Evolutionary conservation across 2,797 vertebrate genomes (phyloP).

Genomic region (Sebastes iracundus): DNA sequence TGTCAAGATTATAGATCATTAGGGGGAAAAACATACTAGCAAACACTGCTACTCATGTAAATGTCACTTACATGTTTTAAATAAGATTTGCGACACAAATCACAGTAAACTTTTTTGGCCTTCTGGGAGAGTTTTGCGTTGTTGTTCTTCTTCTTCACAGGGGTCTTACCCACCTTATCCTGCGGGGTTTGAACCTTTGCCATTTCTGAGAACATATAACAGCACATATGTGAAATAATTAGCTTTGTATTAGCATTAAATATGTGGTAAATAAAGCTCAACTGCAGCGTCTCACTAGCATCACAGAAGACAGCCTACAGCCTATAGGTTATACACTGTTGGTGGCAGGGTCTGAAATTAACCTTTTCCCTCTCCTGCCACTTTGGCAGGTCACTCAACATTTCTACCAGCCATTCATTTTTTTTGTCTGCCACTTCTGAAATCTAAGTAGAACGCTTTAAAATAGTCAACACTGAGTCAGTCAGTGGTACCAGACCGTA

Average conservation of each 20-base stretch:
- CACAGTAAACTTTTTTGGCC: background rate
- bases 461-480: no score
- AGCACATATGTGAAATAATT: no score
- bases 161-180: background rate
- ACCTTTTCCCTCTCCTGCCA: no score
- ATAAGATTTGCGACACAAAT: conserved; percentile 38
- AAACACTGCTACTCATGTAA: background rate
- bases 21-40: background rate
- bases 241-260: background rate
- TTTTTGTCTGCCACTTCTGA: no score
- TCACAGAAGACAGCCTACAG: background rate
- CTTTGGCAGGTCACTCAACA: no score
- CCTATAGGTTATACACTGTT: no score
- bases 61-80: conserved; percentile 38
- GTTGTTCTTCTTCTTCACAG: background rate
- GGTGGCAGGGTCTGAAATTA: no score
- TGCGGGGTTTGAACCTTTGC: background rate
- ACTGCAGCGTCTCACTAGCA: background rate
- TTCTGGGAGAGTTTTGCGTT: fast-evolving
- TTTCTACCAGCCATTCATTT: no score
- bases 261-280: background rate
- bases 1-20: background rate
- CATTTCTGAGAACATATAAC: conserved; percentile 40
- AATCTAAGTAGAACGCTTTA: no score
- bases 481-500: no score